Evolutionary conservation across 2,797 vertebrate species (phyloP).

Genomic region (Gambelia wislizenii): DNA sequence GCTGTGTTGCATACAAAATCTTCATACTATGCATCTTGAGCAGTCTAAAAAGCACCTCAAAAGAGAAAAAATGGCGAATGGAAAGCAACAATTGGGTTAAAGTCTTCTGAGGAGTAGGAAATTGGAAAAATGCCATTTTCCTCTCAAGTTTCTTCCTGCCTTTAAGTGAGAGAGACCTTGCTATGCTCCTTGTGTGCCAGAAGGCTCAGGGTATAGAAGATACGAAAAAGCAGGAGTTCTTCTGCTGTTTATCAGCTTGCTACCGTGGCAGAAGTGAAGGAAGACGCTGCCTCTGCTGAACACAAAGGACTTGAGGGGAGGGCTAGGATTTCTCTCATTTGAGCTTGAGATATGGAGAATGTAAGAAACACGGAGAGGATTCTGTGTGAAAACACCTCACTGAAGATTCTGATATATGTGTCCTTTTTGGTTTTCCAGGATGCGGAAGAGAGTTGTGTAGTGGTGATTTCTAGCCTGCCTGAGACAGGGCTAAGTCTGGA

Average conservation of each 20-base stretch:
- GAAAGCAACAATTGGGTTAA: too few species aligned
- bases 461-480: slow-evolving; percentile 87
- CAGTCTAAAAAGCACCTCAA: too few species aligned
- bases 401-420: neutral
- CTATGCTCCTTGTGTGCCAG: neutral
- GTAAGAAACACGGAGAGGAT: neutral
- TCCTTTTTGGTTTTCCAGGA: slow-evolving; percentile 69
- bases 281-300: too few species aligned
- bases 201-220: too few species aligned
- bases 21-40: neutral
- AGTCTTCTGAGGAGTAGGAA: too few species aligned
- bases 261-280: too few species aligned
- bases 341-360: too few species aligned
- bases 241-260: neutral
- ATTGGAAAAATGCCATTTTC: too few species aligned
- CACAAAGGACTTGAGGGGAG: too few species aligned
- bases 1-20: neutral
- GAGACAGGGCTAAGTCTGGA: slow-evolving; percentile 75
- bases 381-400: neutral
- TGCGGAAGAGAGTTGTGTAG: slow-evolving; percentile 73
- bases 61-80: neutral
- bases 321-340: neutral
- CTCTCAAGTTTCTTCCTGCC: neutral
- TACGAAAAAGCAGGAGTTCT: neutral
- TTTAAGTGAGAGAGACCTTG: neutral